A percentile compares a stretch with the other conserved stretches of the same genome.
Conservation (phyloP, 2,888 invertebrate genomes). For the Linnaemya vulpina region DNA sequence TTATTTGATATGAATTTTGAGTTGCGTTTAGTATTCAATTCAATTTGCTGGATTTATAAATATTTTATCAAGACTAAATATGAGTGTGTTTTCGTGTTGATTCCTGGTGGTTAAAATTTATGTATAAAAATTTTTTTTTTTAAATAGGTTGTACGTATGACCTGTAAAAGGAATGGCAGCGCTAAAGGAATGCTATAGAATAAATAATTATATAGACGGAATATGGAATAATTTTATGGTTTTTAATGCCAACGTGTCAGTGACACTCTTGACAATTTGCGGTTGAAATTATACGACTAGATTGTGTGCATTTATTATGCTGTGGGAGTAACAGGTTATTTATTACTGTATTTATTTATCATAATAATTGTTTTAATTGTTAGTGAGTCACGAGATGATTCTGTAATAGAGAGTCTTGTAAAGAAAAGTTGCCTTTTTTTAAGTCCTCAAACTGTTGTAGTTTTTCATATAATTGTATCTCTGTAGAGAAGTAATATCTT, state of each 20-base stretch:
- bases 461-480: no score
- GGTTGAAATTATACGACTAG: conserved; percentile 47
- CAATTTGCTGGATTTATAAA: conserved; percentile 63
- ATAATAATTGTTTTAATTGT: neutral
- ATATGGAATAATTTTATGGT: conserved; percentile 58
- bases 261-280: conserved; percentile 61
- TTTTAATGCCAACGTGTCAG: conserved; percentile 58
- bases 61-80: conserved; percentile 57
- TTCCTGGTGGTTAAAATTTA: conserved; percentile 44
- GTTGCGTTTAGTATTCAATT: conserved; percentile 46
- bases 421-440: no score
- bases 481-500: no score
- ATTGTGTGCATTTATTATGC: conserved; percentile 29
- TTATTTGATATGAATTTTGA: neutral
- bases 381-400: neutral
- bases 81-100: conserved; percentile 5
- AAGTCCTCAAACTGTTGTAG: no score
- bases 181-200: neutral
- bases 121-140: conserved; percentile 37
- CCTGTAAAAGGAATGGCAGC: neutral
- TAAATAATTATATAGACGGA: conserved; percentile 1
- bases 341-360: neutral
- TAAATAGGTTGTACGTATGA: conserved; percentile 32
- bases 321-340: conserved; percentile 20
- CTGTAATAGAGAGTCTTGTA: no score